Evolutionary conservation across 2,888 invertebrate genomes (phyloP).

Genomic region (Abscondita cerata): DNA sequence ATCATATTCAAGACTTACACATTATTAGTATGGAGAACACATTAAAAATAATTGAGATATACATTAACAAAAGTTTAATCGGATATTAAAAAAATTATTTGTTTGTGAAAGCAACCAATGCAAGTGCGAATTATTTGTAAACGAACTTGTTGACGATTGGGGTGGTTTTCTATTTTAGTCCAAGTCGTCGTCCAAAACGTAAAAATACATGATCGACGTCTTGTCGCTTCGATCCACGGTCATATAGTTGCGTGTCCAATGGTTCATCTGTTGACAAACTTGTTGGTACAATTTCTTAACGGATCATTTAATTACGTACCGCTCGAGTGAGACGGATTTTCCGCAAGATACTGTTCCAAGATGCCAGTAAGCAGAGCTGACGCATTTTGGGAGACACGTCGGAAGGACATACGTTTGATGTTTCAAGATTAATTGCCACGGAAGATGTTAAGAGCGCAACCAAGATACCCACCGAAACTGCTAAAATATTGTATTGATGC

Average conservation of each 20-base stretch:
- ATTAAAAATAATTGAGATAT: not conserved
- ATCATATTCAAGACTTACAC: slow-evolving; percentile 30
- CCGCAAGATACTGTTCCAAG: slow-evolving; percentile 35
- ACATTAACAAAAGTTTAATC: no score
- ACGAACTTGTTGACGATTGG: slow-evolving; percentile 14
- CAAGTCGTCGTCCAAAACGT: slow-evolving; percentile 80
- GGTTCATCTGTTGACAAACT: slow-evolving; percentile 37
- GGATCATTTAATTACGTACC: slow-evolving; percentile 17
- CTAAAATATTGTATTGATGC: slow-evolving; percentile 39
- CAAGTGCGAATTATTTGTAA: slow-evolving; percentile 20
- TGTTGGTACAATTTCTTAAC: not conserved
- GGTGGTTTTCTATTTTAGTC: slow-evolving; percentile 26
- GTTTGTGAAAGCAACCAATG: slow-evolving; percentile 16
- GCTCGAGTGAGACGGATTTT: slow-evolving; percentile 33
- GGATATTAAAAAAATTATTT: not conserved
- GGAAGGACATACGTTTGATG: slow-evolving; percentile 37
- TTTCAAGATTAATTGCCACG: slow-evolving; percentile 30
- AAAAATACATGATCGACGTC: slow-evolving; percentile 91
- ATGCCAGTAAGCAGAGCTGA: slow-evolving; percentile 41
- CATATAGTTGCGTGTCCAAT: slow-evolving; percentile 55
- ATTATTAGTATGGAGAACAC: slow-evolving; percentile 15
- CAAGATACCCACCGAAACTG: slow-evolving; percentile 36
- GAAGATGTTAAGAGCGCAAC: slow-evolving; percentile 33
- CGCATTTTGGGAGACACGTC: slow-evolving; percentile 43
- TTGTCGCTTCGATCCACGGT: slow-evolving; percentile 81